Percentiles rank a stretch among this genome's conserved stretches.
phyloP scores from a whole-genome alignment of 2,797 vertebrate genomes.

The Tiaroga cobitis region DNA sequence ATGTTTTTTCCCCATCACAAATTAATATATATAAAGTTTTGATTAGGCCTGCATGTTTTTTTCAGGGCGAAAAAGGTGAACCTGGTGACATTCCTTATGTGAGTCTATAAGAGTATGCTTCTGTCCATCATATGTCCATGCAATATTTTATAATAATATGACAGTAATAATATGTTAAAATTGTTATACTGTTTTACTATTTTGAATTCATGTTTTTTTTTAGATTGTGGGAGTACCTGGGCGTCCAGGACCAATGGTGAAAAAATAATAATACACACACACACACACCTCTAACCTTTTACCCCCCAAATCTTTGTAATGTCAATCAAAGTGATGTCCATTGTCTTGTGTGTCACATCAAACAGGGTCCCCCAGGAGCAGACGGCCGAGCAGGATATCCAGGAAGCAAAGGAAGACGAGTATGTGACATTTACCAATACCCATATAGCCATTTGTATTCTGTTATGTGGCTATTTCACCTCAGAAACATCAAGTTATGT shows the following conservation, averaged over 20 bases:
- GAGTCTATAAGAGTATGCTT: slow-evolving; percentile 69
- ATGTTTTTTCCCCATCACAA: neutral
- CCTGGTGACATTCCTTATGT: slow-evolving; percentile 93
- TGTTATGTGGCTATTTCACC: neutral
- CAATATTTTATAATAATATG: neutral
- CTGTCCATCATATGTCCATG: neutral
- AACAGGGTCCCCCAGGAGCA: slow-evolving; percentile 89
- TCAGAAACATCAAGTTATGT: neutral
- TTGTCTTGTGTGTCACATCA: slow-evolving; percentile 16
- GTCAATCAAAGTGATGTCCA: neutral
- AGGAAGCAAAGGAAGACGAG: slow-evolving; percentile 91
- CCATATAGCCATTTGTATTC: neutral
- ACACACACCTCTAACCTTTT: too few relatives aligned
- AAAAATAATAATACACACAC: slow-evolving; percentile 18
- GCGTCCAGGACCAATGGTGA: slow-evolving; percentile 83
- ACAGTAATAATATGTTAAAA: neutral
- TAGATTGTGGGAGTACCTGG: slow-evolving; percentile 90
- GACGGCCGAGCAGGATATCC: slow-evolving; percentile 85
- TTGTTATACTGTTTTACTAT: neutral
- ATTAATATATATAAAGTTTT: neutral
- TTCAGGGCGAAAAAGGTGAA: slow-evolving; percentile 94
- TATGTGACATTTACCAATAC: slow-evolving; percentile 68
- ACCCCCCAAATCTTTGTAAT: too few relatives aligned
- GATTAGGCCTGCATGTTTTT: neutral
- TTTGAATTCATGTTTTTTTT: neutral